Evolutionary conservation across 2,888 invertebrate genomes (phyloP), one percentile per base, ranked within the genome.

Genomic region (Ochropleura plecta): DNA sequence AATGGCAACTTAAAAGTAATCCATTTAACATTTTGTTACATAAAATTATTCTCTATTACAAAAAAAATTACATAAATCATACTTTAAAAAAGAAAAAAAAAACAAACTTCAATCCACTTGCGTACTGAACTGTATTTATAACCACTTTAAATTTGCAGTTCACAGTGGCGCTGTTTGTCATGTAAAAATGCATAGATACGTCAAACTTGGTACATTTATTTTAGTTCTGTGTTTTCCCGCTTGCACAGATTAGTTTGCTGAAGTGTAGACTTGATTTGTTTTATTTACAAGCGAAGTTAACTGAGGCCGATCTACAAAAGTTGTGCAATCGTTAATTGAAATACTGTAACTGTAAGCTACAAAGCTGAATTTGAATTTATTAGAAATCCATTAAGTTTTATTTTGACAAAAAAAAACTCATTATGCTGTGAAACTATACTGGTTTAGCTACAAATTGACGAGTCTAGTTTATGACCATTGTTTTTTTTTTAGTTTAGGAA

Each of bases 251-350:
- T 40, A 59, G 16, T 59, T 59, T 30, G 59, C 16, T 16, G 40
- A 59, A 20, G 30, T 9, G 7, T 70, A 14, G 44, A 73, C 44
- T 63, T 64, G 12, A 57, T 68, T 70, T 63, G 12, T 67, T 72
- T 77, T 81, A 63, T 81, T 86, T 86, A 70, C 46, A 67, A 68
- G 73, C 20, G 64, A 69, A 49, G 71, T 76, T 62, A 62, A 78
- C 66, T 77, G 76, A 48, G 44, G 63, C 78, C 64, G 70, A 74
- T 62, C 75, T 70, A 69, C 70, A 76, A 64, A 57, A 67, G 74
- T 86, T 81, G 65, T 67, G 87, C 60, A 88, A 86, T 76, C 44
- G 53, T 67, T 86, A 88, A 82, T 79, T 79, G 75, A 77, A 76
- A 85, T 69, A 30, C n/a, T 67, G 48, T 59, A 72, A 72, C 81